Percentiles rank a stretch among this genome's conserved stretches.
Evolutionary conservation across 2,888 invertebrate species (phyloP).

Genomic region (Poecilobothrus nobilitatus): DNA sequence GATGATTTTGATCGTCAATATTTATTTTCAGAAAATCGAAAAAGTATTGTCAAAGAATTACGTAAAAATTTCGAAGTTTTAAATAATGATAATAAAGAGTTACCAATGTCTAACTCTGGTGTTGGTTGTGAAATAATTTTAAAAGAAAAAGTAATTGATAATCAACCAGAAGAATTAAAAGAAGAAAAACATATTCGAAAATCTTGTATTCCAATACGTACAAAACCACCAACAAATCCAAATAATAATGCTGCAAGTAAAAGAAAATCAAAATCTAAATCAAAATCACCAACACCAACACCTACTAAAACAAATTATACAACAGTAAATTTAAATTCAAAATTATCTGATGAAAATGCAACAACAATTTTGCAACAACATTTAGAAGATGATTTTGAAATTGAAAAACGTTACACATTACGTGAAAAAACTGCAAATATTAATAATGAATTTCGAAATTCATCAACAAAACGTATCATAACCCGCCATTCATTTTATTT

Average conservation of each 20-base stretch:
- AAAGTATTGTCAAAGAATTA: constrained; percentile 23
- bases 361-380: constrained; percentile 8
- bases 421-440: constrained; percentile 17
- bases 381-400: constrained; percentile 15
- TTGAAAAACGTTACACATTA: constrained; percentile 21
- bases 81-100: neutral
- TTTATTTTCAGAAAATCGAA: constrained; percentile 21
- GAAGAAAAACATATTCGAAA: neutral
- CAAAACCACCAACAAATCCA: neutral
- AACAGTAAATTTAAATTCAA: neutral
- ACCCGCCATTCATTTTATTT: constrained; percentile 22
- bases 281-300: neutral
- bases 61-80: constrained; percentile 24
- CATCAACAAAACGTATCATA: constrained; percentile 16
- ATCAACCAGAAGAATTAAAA: neutral
- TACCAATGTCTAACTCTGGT: neutral
- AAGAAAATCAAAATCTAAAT: neutral
- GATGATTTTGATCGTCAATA: constrained; percentile 23
- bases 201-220: neutral
- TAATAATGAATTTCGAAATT: constrained; percentile 8
- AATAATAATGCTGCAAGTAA: neutral
- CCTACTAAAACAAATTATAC: neutral
- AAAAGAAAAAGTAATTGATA: constrained; percentile 22
- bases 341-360: neutral
- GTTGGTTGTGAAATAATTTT: neutral